A percentile compares a stretch with the other conserved stretches of the same genome.
Conservation (phyloP, 2,113 vertebrate genomes). For the Gymnocephalus cernua region DNA sequence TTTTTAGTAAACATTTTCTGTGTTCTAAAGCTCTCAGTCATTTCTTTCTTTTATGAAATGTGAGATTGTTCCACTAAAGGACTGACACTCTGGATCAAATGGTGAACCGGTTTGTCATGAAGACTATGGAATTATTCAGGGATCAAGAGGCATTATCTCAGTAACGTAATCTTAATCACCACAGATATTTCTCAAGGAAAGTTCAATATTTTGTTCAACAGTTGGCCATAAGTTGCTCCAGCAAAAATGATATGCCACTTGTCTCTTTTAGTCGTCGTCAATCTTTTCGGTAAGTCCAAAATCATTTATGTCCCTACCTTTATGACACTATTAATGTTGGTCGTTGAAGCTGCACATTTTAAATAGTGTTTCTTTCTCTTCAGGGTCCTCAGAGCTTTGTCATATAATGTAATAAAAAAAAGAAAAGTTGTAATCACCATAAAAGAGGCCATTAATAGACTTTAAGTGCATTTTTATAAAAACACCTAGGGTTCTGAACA, state of each 20-base stretch:
- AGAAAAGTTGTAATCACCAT: background rate
- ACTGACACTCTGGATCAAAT: conserved; percentile 9
- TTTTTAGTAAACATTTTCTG: background rate
- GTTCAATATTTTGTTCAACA: background rate
- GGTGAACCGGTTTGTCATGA: background rate
- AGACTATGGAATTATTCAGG: conserved; percentile 7
- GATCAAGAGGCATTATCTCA: conserved; percentile 21
- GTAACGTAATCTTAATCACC: conserved; percentile 11
- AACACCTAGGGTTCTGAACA: too few relatives aligned
- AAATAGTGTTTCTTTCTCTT: background rate
- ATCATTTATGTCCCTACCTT: background rate
- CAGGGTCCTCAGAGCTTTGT: background rate
- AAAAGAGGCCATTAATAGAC: background rate
- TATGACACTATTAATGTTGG: background rate
- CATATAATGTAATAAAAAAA: background rate
- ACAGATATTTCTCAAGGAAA: conserved; percentile 16
- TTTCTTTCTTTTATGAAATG: background rate
- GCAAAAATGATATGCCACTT: conserved; percentile 41
- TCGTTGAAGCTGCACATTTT: background rate
- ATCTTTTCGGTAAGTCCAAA: conserved; percentile 74
- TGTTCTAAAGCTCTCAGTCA: background rate
- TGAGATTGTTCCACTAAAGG: background rate
- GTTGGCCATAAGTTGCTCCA: conserved; percentile 21
- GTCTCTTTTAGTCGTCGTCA: conserved; percentile 53
- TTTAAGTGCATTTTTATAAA: background rate